Percentiles rank a stretch among this genome's conserved stretches.
These are phyloP conservation scores for Peromyscus polionotus DNA, from an alignment of 2,113 vertebrate species.

Conservation along the genomic window DNA sequence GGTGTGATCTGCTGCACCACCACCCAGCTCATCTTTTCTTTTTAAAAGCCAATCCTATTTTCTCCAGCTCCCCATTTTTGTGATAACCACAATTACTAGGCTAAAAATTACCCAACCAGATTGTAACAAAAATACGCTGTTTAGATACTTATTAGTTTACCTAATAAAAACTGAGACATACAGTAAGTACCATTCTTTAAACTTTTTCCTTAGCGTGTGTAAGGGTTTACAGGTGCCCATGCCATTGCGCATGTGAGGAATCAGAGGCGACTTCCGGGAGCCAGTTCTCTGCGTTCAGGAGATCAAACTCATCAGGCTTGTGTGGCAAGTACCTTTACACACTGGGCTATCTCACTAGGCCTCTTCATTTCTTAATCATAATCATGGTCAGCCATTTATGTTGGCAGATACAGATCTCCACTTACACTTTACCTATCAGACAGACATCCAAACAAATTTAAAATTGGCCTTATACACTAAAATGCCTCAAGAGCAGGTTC, in stretches of 20 bases:
- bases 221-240: background rate
- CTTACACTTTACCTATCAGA: background rate
- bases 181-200: background rate
- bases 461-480: background rate
- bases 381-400: background rate
- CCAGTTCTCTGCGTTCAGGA: background rate
- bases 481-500: background rate
- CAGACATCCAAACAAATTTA: background rate
- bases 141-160: background rate
- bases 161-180: background rate
- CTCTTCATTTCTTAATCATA: background rate
- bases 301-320: background rate
- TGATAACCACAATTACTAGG: background rate
- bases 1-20: background rate
- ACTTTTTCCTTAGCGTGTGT: background rate
- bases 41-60: background rate
- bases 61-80: conserved; percentile 27
- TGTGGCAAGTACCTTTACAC: background rate
- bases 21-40: background rate
- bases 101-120: background rate
- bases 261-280: background rate
- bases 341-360: background rate
- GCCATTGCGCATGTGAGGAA: background rate
- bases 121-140: background rate
- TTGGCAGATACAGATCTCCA: background rate